Base-by-base conservation (phyloP, 2,113 vertebrate species). In the Epinephelus cyanopodus region DNA sequence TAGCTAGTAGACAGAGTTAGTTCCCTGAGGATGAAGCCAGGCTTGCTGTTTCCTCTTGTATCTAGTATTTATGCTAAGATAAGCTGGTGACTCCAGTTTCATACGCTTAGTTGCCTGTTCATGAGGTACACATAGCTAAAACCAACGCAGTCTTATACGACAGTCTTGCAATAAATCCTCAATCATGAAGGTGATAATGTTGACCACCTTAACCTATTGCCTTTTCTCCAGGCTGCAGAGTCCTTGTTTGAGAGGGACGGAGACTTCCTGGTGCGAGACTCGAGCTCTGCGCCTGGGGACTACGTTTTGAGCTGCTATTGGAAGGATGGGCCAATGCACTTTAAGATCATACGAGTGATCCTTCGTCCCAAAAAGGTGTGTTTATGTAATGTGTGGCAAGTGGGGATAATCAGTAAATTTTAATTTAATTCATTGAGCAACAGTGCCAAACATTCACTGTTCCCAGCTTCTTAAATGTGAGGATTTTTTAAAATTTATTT, bases 191-290 rank as follows among this genome's bases (percentile, higher is more conserved):
- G 5, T 9, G 8, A 39, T 7, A 15, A 13, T 42, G 33, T 42
- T 37, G 27, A 53, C 23, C 8, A 19, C 14, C 37, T 48, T 56
- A 52, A 75, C 45, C 42, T 47, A 53, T 27, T 56, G 52, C 33
- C 58, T 70, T 86, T 65, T 85, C 63, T 89, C 42, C 90, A 98
- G 97, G 95, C 87, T 48, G 95, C 96, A 0, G 97, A 98, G 82
- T 58, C 89, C 60, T 78, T 97, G 68, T 89, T 98, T 19, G 89
- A 89, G 81, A 90, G 90, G 48, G 96, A 98, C 0, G 96, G 97
- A 0, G 97, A 98, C 83, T 98, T 98, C 90, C 93, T 98, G 65
- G 96, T 98, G 19, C 94, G 96, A 0, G 94, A 96, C 48, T 96
- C 94, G 0, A 89, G 88, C 63, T 95, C 94, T 9, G 91, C 95